These are phyloP conservation scores for Elaphurus davidianus DNA, from an alignment of 2,113 vertebrate genomes.

Conservation along the genomic window DNA sequence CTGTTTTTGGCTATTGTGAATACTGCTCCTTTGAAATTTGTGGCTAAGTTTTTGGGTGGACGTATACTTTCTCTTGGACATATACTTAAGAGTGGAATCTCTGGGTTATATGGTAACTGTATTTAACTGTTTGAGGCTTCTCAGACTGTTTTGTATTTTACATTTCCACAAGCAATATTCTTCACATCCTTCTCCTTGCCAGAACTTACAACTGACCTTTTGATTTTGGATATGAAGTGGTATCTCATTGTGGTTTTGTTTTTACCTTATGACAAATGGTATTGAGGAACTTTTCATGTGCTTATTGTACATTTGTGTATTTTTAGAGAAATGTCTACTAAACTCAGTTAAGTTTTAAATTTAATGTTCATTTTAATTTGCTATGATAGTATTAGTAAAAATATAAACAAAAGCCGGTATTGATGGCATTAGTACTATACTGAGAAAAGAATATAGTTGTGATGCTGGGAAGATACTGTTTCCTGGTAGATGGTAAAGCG, in stretches of 20 bases:
- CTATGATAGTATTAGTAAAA: background rate
- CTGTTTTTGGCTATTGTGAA: background rate
- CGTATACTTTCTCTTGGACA: background rate
- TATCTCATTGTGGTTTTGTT: background rate
- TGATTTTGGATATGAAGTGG: background rate
- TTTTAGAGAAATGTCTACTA: background rate
- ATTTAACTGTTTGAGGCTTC: background rate
- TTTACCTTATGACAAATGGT: background rate
- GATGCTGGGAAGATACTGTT: background rate
- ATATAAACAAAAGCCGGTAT: background rate
- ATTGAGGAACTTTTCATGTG: background rate
- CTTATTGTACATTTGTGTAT: background rate
- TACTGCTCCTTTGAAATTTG: background rate
- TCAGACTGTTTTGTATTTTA: background rate
- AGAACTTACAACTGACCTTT: background rate
- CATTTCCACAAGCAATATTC: background rate
- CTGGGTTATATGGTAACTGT: background rate
- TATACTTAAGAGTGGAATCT: background rate
- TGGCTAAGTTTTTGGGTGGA: background rate
- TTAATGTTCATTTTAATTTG: background rate
- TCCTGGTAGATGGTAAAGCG: accelerated
- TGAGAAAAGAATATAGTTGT: slow-evolving; percentile 3
- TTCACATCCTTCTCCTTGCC: background rate
- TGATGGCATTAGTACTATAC: background rate
- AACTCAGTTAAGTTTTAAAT: background rate